Conservation (phyloP, 2,888 invertebrate species). For the Eudemis profundana region DNA sequence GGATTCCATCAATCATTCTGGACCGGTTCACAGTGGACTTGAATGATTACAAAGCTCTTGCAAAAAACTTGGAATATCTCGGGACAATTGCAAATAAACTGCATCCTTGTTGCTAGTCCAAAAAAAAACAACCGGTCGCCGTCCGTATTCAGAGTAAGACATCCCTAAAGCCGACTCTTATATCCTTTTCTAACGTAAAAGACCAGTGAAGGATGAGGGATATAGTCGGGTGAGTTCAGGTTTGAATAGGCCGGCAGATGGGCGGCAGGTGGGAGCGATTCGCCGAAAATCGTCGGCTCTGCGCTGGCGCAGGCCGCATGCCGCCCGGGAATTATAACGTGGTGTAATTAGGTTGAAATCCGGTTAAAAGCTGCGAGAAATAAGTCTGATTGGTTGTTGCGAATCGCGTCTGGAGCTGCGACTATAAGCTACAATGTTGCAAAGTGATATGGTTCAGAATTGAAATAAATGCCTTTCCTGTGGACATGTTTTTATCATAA, state of each 20-base stretch:
- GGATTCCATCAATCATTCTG: slow-evolving; percentile 6
- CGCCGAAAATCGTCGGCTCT: slow-evolving; percentile 57
- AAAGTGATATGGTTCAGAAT: too few species aligned
- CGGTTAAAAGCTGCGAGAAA: slow-evolving; percentile 7
- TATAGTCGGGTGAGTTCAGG: slow-evolving; percentile 4
- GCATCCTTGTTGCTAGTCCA: slow-evolving; percentile 19
- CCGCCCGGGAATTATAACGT: slow-evolving; percentile 39
- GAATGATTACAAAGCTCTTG: slow-evolving; percentile 11
- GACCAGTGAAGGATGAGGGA: slow-evolving; percentile 1
- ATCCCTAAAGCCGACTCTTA: not conserved
- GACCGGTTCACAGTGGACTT: not conserved
- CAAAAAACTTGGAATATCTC: slow-evolving; percentile 25
- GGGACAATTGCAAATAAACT: slow-evolving; percentile 25
- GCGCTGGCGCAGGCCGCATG: slow-evolving; percentile 29
- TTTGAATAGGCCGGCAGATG: slow-evolving; percentile 54
- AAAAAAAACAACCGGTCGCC: slow-evolving; percentile 18
- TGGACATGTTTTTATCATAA: too few species aligned
- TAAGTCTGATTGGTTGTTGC: slow-evolving; percentile 20
- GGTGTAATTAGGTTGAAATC: slow-evolving; percentile 39
- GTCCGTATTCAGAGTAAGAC: slow-evolving; percentile 21
- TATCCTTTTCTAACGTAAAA: slow-evolving; percentile 3
- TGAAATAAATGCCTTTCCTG: too few species aligned
- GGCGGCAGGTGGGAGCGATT: slow-evolving; percentile 65
- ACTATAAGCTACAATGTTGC: slow-evolving; percentile 13
- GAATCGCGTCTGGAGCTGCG: not conserved